Evolutionary conservation across 2,888 invertebrate species (phyloP).

Genomic region (Oscheius sp.): DNA sequence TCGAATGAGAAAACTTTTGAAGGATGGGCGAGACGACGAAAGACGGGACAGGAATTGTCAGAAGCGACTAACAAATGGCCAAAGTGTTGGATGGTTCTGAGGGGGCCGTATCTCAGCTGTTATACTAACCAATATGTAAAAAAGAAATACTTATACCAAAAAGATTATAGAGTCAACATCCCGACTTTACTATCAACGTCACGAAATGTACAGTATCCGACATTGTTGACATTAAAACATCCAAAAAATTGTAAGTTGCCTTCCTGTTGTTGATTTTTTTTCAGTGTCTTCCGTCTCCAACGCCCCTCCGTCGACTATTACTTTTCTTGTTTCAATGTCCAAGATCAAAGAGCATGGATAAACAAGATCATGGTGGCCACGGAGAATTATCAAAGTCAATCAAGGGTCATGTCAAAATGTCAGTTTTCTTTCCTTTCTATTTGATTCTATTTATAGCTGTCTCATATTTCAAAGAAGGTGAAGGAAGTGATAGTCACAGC

Average conservation of each 20-base stretch:
- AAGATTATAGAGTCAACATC: conserved; percentile 47
- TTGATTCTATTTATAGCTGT: conserved; percentile 38
- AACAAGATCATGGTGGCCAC: conserved; percentile 45
- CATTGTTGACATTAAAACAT: conserved; percentile 59
- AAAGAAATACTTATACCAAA: background rate
- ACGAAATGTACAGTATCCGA: conserved; percentile 51
- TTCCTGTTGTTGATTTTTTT: conserved; percentile 18
- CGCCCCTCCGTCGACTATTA: conserved; percentile 48
- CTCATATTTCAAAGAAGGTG: conserved; percentile 41
- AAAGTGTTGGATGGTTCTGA: conserved; percentile 63
- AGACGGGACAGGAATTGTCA: conserved; percentile 50
- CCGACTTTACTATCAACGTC: conserved; percentile 60
- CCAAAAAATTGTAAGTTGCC: conserved; percentile 62
- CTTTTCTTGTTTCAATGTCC: conserved; percentile 51
- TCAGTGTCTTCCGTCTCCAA: conserved; percentile 57
- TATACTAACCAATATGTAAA: conserved; percentile 60
- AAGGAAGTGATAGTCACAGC: conserved; percentile 2
- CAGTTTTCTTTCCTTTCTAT: background rate
- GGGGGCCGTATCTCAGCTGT: conserved; percentile 51
- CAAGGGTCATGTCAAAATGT: conserved; percentile 47
- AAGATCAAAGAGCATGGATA: conserved; percentile 52
- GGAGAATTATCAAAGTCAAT: conserved; percentile 35
- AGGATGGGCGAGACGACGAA: conserved; percentile 57
- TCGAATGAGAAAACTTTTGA: conserved; percentile 51
- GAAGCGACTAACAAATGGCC: conserved; percentile 63